These are phyloP conservation scores for Drosophila nigrodunni DNA, from an alignment of 1,140 invertebrate genomes.

Conservation along the genomic window DNA sequence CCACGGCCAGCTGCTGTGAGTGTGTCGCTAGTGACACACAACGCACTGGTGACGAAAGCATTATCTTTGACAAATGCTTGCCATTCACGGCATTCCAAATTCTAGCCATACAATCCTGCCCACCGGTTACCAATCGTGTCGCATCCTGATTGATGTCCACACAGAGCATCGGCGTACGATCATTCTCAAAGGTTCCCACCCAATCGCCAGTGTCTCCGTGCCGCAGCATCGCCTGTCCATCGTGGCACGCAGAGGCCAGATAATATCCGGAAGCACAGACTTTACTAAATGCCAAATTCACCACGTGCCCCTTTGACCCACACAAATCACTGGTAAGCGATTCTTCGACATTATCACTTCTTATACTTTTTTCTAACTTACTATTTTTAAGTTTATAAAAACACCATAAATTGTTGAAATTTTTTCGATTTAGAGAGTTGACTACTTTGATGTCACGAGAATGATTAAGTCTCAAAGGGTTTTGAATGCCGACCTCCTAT, in stretches of 20 bases:
- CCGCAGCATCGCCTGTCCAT: constrained; percentile 98
- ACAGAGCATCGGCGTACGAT: constrained; percentile 98
- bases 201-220: constrained; percentile 98
- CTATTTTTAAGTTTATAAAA: neutral
- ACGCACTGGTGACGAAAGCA: constrained; percentile 97
- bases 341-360: constrained; percentile 9
- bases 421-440: no score
- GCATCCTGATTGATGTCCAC: constrained; percentile 95
- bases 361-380: neutral
- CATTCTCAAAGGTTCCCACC: constrained; percentile 97
- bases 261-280: constrained; percentile 95
- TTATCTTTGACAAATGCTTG: constrained; percentile 93
- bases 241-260: constrained; percentile 94
- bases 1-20: constrained; percentile 14
- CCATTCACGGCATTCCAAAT: constrained; percentile 97
- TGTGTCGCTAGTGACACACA: constrained; percentile 91
- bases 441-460: no score
- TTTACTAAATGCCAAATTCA: constrained; percentile 96
- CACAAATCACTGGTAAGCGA: constrained; percentile 89
- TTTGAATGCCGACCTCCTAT: no score
- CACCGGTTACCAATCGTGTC: constrained; percentile 94
- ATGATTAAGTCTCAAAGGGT: no score
- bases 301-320: constrained; percentile 97
- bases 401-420: constrained; percentile 1
- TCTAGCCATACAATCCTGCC: constrained; percentile 97